These are phyloP conservation scores for Clarias pachynema DNA, from an alignment of 2,797 vertebrate genomes.

Conservation along the genomic window DNA sequence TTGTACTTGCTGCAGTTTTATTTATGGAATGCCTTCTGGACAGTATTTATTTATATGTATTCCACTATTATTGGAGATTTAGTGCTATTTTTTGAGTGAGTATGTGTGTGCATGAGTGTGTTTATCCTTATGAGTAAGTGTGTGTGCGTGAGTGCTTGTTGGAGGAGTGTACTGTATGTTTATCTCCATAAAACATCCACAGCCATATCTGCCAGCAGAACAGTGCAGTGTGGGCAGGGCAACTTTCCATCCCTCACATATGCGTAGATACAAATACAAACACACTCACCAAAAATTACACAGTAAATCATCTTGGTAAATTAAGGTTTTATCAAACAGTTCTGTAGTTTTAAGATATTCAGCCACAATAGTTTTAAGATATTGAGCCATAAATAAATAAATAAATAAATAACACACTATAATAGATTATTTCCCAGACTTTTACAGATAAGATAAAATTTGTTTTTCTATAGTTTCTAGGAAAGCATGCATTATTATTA, in stretches of 20 bases:
- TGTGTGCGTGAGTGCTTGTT: constrained; percentile 2
- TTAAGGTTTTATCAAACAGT: neutral
- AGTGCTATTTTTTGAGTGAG: neutral
- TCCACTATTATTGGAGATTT: neutral
- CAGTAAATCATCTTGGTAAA: neutral
- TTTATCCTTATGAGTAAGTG: neutral
- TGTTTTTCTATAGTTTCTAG: neutral
- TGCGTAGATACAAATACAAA: neutral
- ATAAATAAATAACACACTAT: neutral
- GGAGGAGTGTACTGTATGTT: neutral
- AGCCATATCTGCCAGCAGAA: constrained; percentile 40
- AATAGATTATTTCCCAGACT: neutral
- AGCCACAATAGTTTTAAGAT: neutral
- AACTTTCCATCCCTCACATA: constrained; percentile 15
- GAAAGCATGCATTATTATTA: neutral
- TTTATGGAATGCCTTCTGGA: neutral
- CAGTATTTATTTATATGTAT: neutral
- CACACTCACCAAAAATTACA: neutral
- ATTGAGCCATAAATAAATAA: neutral
- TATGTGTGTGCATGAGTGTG: neutral
- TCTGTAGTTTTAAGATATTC: neutral
- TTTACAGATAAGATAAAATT: neutral
- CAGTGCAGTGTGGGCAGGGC: constrained; percentile 32
- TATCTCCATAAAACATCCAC: constrained; percentile 55
- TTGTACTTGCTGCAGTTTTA: neutral